Percentiles rank a stretch among this genome's conserved stretches.
Evolutionary conservation across 2,113 vertebrate genomes (phyloP).

Genomic region (Malurus alboscapulatus): DNA sequence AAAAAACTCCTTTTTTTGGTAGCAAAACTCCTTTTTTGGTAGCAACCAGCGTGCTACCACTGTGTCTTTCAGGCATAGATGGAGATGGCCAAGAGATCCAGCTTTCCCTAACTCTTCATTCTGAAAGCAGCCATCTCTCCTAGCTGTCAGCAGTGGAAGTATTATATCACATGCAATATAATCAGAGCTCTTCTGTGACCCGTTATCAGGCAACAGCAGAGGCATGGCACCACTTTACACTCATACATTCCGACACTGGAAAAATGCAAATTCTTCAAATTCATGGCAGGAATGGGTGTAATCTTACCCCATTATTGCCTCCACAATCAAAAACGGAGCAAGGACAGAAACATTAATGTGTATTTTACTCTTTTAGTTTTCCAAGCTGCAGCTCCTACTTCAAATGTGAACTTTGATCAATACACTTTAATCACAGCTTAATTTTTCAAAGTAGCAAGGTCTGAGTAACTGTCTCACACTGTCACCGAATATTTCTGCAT

Average conservation of each 20-base stretch:
- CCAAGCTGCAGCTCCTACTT: background rate
- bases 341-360: background rate
- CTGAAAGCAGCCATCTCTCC: background rate
- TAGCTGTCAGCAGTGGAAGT: background rate
- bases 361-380: background rate
- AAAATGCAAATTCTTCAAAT: background rate
- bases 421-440: background rate
- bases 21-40: background rate
- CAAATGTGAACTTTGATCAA: background rate
- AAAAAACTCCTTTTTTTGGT: background rate
- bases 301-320: background rate
- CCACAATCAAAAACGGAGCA: background rate
- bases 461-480: background rate
- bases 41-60: background rate
- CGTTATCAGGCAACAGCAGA: accelerated
- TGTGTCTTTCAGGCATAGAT: accelerated
- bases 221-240: background rate
- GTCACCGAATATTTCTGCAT: background rate
- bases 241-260: background rate
- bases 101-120: background rate
- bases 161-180: background rate
- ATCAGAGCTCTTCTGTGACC: accelerated
- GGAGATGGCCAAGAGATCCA: background rate
- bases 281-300: accelerated
- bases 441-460: background rate